Conservation (phyloP, 2,113 vertebrate genomes). For the Speoplatyrhinus poulsoni region DNA sequence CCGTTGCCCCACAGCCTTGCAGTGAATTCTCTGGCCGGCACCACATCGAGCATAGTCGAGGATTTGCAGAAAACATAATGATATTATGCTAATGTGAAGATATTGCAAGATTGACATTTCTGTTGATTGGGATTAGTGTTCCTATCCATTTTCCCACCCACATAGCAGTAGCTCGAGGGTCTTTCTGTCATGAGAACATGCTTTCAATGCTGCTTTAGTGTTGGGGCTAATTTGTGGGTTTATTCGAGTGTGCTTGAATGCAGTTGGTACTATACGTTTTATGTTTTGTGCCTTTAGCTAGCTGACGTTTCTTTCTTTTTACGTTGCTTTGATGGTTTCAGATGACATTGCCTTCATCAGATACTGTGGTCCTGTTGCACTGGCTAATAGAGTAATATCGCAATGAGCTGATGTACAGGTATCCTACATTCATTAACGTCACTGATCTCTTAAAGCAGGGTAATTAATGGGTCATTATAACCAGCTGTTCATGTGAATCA, state of each 20-base stretch:
- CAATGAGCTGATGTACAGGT: no score
- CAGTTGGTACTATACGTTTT: constrained; percentile 32
- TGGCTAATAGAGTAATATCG: no score
- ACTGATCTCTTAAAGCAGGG: no score
- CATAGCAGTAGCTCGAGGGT: constrained; percentile 42
- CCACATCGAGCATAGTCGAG: constrained; percentile 28
- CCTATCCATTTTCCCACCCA: constrained; percentile 50
- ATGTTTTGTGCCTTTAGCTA: constrained; percentile 43
- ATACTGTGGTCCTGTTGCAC: no score
- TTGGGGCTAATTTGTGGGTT: constrained; percentile 48
- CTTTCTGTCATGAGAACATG: constrained; percentile 49
- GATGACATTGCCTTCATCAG: no score
- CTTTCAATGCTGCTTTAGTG: constrained; percentile 51
- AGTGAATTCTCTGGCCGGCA: constrained; percentile 47
- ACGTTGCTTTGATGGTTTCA: background rate
- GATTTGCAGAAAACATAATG: constrained; percentile 56
- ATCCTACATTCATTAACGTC: no score
- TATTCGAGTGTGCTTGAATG: constrained; percentile 42
- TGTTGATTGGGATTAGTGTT: constrained; percentile 61
- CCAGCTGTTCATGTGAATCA: no score
- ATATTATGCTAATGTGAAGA: constrained; percentile 64
- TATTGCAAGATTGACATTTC: constrained; percentile 72
- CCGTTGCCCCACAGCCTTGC: constrained; percentile 42
- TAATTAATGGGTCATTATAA: no score
- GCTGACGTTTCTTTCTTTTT: constrained; percentile 6